Base-by-base conservation (phyloP, 1,140 invertebrate genomes). In the Drosophila sp. region DNA sequence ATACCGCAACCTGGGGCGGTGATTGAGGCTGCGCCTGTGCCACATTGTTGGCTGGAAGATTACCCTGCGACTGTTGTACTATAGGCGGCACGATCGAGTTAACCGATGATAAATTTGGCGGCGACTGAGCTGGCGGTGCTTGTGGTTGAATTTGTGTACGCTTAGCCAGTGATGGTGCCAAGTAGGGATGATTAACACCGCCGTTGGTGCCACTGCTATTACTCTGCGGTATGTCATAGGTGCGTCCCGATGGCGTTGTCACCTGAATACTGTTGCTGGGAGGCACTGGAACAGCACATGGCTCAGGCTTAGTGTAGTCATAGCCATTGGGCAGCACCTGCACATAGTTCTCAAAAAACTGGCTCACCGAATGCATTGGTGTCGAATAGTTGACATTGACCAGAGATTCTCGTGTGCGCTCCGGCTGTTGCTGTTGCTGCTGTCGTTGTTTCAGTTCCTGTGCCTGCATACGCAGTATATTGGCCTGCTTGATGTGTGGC, bases 341-440 rank as follows among this genome's bases (percentile, higher is more conserved):
- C 11, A 91, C 77, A 45, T 90, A 91, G 29, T 91, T 91, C 25
- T 91, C 90, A 59, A 79, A 91, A 72, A 78, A 87, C 50, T 91
- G 83, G 27, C 59, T 79, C 21, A 83, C 78, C 14, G 89, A 66
- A 34, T 90, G 80, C 76, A 89, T 77, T 11, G 90, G 81, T 9
- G 87, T 89, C n/a, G 83, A 80, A 61, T 91, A 91, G 63, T 91
- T 91, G 11, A 87, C 73, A 61, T 82, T 82, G 8, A 78, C 66
- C 9, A 89, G 69, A 5, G 78, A 87, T 27, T 90, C 90, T 18
- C 70, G 73, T 6, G 76, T 64, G 36, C 57, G 86, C 11, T 81
- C 67, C 40, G 41, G 7, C 21, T 62, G 11, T 50, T 65, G 51
- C 14, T 51, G 41, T 14, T 63, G n/a, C 14, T 61, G 25, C 36